Evolutionary conservation across 2,888 invertebrate species (phyloP).

Genomic region (Opisthograptis luteolata): DNA sequence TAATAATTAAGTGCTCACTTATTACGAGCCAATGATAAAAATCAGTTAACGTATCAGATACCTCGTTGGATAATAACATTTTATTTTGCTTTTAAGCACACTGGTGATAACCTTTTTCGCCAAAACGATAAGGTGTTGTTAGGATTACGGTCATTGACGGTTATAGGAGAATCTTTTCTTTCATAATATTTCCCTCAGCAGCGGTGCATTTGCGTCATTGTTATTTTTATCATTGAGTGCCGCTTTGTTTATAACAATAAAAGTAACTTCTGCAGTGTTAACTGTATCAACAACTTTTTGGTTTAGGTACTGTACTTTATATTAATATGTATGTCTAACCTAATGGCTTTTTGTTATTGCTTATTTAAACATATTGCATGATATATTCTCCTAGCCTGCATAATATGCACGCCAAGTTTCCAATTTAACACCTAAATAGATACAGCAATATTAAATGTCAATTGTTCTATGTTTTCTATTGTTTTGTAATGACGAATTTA

Average conservation of each 20-base stretch:
- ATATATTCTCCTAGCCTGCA: slow-evolving; percentile 1
- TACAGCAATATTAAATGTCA: slow-evolving; percentile 1
- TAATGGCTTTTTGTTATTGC: not conserved
- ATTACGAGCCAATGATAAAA: slow-evolving; percentile 26
- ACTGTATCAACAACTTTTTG: too few species aligned
- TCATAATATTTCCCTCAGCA: slow-evolving; percentile 27
- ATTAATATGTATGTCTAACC: too few species aligned
- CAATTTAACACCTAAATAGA: slow-evolving; percentile 12
- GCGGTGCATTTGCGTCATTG: slow-evolving; percentile 27
- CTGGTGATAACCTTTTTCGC: slow-evolving; percentile 7
- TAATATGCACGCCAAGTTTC: slow-evolving; percentile 7
- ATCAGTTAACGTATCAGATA: slow-evolving; percentile 24
- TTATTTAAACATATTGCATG: not conserved
- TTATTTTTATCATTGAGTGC: slow-evolving; percentile 34
- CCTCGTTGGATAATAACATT: slow-evolving; percentile 7
- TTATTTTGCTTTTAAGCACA: slow-evolving; percentile 8
- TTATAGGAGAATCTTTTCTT: slow-evolving; percentile 23
- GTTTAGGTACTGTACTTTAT: too few species aligned
- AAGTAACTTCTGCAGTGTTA: not conserved
- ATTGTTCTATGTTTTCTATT: slow-evolving; percentile 18
- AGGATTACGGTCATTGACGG: slow-evolving; percentile 23
- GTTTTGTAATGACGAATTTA: slow-evolving; percentile 4
- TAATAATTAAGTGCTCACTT: too few species aligned
- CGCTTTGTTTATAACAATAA: slow-evolving; percentile 19
- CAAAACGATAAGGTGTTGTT: slow-evolving; percentile 16